Evolutionary conservation across 2,113 vertebrate genomes (phyloP).

Genomic region (Stegostoma tigrinum): DNA sequence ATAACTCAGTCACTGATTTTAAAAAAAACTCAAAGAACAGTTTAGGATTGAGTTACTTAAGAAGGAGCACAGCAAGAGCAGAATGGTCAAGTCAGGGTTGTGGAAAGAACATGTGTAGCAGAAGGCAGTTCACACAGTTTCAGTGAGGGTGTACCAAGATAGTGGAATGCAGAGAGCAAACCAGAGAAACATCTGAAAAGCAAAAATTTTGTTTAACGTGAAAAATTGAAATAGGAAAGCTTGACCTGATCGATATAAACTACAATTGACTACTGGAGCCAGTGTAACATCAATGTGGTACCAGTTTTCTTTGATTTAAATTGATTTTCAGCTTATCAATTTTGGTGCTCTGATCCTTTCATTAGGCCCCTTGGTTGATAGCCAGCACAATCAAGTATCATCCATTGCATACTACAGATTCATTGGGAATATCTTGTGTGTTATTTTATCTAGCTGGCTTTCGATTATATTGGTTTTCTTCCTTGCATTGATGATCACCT

Average conservation of each 20-base stretch:
- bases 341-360: not conserved
- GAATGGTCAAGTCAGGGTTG: not conserved
- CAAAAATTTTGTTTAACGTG: not conserved
- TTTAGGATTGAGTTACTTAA: not conserved
- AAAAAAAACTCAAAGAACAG: too few species aligned
- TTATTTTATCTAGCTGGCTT: constrained; percentile 51
- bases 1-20: not conserved
- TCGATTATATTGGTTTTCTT: constrained; percentile 60
- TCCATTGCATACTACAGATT: not conserved
- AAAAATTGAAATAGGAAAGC: not conserved
- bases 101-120: not conserved
- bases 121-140: not conserved
- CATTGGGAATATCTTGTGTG: not conserved
- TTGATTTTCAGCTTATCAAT: not conserved
- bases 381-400: not conserved
- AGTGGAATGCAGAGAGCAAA: not conserved
- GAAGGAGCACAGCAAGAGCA: not conserved
- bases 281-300: not conserved
- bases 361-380: not conserved
- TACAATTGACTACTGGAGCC: not conserved
- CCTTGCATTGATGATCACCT: constrained; percentile 60
- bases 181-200: not conserved
- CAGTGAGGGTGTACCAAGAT: not conserved
- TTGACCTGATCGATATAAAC: not conserved
- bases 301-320: constrained; percentile 23